Conservation (phyloP, 2,797 vertebrate species). For the Pteronotus mesoamericanus region DNA sequence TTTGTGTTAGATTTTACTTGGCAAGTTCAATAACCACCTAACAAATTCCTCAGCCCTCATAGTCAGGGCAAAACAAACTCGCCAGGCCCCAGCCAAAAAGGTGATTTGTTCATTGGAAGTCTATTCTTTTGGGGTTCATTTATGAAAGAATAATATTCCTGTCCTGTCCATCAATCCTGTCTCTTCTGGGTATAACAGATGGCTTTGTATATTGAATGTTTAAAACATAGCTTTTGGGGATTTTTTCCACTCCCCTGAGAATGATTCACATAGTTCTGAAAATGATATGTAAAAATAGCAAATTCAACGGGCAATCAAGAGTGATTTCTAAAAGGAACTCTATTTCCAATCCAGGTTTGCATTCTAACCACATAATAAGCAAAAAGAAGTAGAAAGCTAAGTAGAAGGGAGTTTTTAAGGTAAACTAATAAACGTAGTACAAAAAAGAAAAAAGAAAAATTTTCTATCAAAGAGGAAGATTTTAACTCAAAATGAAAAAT, state of each 20-base stretch:
- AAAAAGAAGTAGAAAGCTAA: not conserved
- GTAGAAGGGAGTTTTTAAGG: not conserved
- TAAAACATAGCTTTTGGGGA: not conserved
- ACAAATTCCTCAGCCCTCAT: not conserved
- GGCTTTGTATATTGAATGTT: constrained; percentile 6
- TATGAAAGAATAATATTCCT: constrained; percentile 20
- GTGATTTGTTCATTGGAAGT: constrained; percentile 17
- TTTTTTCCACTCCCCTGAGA: not conserved
- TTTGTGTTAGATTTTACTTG: constrained; percentile 30
- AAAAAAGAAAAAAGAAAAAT: not conserved
- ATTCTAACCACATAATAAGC: not conserved
- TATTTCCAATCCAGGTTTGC: not conserved
- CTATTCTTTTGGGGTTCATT: not conserved
- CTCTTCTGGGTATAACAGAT: not conserved
- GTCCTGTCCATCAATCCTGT: not conserved
- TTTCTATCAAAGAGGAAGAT: not conserved
- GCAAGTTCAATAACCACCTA: constrained; percentile 16
- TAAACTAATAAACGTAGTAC: not conserved
- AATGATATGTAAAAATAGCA: not conserved
- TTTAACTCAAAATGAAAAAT: not conserved
- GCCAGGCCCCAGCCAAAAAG: not conserved
- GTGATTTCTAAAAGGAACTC: not conserved
- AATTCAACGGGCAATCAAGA: not conserved
- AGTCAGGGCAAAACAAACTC: not conserved
- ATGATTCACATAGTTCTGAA: not conserved